These are phyloP conservation scores for Jordanella pulchra DNA, from an alignment of 2,797 vertebrate genomes.

Conservation along the genomic window DNA sequence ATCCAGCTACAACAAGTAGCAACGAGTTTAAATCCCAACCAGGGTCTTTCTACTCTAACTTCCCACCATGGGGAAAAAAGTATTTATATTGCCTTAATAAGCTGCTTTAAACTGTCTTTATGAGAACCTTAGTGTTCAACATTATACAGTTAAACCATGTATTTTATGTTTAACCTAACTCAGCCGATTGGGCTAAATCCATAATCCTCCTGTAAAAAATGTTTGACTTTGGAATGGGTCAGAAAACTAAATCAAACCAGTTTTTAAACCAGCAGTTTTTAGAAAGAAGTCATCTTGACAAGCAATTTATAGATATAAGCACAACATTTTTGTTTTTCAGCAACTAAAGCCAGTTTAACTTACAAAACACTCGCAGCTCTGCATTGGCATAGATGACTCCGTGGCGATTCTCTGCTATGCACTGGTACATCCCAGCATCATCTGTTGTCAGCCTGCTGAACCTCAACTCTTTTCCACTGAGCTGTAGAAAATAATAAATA, in stretches of 20 bases:
- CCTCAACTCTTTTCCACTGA: slow-evolving; percentile 83
- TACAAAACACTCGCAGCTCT: slow-evolving; percentile 93
- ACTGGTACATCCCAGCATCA: slow-evolving; percentile 96
- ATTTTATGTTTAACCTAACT: background rate
- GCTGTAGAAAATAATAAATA: slow-evolving; percentile 71
- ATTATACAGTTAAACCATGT: background rate
- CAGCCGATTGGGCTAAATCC: background rate
- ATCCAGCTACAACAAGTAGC: too few relatives aligned
- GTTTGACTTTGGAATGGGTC: background rate
- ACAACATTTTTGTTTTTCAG: slow-evolving; percentile 18
- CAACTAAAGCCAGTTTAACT: slow-evolving; percentile 56
- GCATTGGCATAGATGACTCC: slow-evolving; percentile 92
- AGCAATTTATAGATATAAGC: slow-evolving; percentile 29
- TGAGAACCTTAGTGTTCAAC: background rate
- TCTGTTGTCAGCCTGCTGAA: slow-evolving; percentile 85
- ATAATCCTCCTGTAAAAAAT: background rate
- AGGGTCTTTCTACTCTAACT: background rate
- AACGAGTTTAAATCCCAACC: background rate
- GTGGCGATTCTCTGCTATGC: slow-evolving; percentile 88
- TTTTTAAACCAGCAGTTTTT: background rate
- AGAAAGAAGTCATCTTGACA: slow-evolving; percentile 20
- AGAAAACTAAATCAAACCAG: background rate
- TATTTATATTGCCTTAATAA: too few relatives aligned
- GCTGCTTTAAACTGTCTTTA: background rate
- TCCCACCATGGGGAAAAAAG: too few relatives aligned